Percentiles rank a stretch among this genome's conserved stretches.
Conservation (phyloP, 2,888 invertebrate species). For the Perizoma affinitatum region DNA sequence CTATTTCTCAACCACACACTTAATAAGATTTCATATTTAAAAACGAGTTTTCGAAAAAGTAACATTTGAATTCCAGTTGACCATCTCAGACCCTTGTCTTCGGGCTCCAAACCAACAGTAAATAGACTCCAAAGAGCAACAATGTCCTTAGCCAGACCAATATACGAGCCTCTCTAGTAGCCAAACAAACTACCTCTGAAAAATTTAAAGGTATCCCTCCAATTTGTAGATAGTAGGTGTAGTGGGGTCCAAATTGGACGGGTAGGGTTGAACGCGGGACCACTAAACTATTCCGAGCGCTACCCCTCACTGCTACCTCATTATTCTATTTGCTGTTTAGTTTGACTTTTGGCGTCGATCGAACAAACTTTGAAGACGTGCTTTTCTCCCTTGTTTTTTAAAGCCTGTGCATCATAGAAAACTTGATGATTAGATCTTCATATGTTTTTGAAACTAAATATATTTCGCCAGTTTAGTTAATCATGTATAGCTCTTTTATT, state of each 20-base stretch:
- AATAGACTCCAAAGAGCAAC: slow-evolving; percentile 28
- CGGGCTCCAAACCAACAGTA: slow-evolving; percentile 5
- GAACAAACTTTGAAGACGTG: slow-evolving; percentile 11
- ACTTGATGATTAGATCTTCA: no score
- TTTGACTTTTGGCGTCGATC: slow-evolving; percentile 21
- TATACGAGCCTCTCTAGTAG: slow-evolving; percentile 35
- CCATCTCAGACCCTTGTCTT: slow-evolving; percentile 4
- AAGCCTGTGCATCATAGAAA: no score
- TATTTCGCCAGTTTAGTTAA: no score
- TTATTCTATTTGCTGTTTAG: slow-evolving; percentile 31
- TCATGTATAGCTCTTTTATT: no score
- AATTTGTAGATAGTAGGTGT: slow-evolving; percentile 45
- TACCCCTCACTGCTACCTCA: slow-evolving; percentile 24
- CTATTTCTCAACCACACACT: no score
- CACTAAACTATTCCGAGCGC: slow-evolving; percentile 44
- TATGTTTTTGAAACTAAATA: no score
- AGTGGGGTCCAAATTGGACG: slow-evolving; percentile 42
- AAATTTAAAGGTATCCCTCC: slow-evolving; percentile 46
- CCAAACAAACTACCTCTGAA: slow-evolving; percentile 39
- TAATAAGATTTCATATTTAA: no score
- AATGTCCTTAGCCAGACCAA: slow-evolving; percentile 19
- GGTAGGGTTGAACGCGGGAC: slow-evolving; percentile 40
- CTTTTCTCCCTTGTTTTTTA: neutral
- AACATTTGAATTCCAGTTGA: slow-evolving; percentile 6
- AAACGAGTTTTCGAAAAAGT: slow-evolving; percentile 2